These are phyloP conservation scores for Pao palembangensis DNA, from an alignment of 2,113 vertebrate species.

Conservation along the genomic window DNA sequence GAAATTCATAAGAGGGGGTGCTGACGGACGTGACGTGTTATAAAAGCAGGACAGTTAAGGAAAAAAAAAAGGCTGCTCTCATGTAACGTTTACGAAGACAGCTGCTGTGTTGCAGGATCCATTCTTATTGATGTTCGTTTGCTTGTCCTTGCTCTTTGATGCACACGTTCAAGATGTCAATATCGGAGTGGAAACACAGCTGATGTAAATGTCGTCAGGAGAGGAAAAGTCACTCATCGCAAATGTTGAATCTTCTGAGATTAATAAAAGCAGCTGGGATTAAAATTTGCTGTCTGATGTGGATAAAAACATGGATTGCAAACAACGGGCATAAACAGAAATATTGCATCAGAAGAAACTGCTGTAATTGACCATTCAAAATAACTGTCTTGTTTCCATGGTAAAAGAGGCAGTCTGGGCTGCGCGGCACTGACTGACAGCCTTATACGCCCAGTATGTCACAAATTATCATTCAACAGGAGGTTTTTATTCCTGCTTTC, in stretches of 20 bases:
- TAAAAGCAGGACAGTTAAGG: constrained; percentile 28
- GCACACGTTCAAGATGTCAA: too few relatives aligned
- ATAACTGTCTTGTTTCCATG: constrained; percentile 53
- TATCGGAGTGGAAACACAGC: too few relatives aligned
- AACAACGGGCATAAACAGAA: constrained; percentile 39
- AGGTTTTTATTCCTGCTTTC: constrained; percentile 26
- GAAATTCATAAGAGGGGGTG: constrained; percentile 45
- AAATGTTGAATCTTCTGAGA: not conserved
- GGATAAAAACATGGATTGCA: constrained; percentile 16
- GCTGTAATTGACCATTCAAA: constrained; percentile 34
- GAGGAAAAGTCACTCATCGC: too few relatives aligned
- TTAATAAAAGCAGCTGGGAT: not conserved
- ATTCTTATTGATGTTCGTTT: constrained; percentile 32
- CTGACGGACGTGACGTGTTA: constrained; percentile 36
- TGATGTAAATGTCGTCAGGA: too few relatives aligned
- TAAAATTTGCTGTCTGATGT: too few relatives aligned
- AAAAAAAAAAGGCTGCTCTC: not conserved
- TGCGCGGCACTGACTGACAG: constrained; percentile 50
- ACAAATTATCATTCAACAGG: constrained; percentile 39
- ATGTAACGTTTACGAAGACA: constrained; percentile 36
- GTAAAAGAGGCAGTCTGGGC: constrained; percentile 38
- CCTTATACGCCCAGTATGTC: constrained; percentile 29
- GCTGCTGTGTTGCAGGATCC: constrained; percentile 29
- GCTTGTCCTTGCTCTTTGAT: not conserved
- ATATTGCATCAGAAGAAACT: constrained; percentile 38